These are phyloP conservation scores for Anguilla anguilla DNA, from an alignment of 2,797 vertebrate species.

Conservation along the genomic window DNA sequence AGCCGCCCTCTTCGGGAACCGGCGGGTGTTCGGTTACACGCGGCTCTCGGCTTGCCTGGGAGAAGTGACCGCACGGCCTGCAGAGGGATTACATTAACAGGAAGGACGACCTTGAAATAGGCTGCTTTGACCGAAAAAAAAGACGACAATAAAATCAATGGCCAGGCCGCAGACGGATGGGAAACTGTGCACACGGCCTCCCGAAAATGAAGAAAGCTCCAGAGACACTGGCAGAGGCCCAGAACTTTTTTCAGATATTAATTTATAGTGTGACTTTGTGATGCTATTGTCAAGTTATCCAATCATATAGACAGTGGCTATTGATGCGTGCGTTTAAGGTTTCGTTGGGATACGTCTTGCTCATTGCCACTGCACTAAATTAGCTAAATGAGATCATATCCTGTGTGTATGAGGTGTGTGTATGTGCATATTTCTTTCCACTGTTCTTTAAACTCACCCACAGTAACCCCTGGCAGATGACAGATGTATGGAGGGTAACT, in stretches of 20 bases:
- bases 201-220: background rate
- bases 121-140: conserved; percentile 2
- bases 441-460: background rate
- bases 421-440: too few relatives aligned
- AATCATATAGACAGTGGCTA: background rate
- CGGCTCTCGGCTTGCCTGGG: background rate
- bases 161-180: background rate
- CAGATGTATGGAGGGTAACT: background rate
- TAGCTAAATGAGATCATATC: background rate
- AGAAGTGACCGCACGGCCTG: conserved; percentile 5
- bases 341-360: background rate
- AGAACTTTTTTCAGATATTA: background rate
- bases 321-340: background rate
- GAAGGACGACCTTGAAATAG: conserved; percentile 17
- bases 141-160: conserved; percentile 7
- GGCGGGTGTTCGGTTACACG: background rate
- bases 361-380: background rate
- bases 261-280: background rate
- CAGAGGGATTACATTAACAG: conserved; percentile 19
- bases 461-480: background rate
- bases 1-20: background rate
- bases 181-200: background rate
- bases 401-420: too few relatives aligned
- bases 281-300: background rate
- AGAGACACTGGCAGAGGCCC: background rate